These are phyloP conservation scores for Cybosia mesomella DNA, from an alignment of 2,888 invertebrate genomes.

Conservation along the genomic window DNA sequence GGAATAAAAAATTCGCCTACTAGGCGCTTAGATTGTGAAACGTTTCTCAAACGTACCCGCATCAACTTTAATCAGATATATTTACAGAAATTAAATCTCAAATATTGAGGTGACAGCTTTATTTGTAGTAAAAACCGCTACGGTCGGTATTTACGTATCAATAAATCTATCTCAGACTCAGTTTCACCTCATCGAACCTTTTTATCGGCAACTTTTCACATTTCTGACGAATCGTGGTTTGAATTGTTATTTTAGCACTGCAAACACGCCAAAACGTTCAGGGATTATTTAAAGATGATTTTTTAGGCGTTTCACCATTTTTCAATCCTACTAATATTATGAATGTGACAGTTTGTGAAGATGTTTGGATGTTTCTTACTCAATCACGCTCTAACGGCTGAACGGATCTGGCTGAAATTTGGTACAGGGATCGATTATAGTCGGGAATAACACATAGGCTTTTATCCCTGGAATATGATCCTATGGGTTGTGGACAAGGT, in stretches of 20 bases:
- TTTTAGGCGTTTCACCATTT: background rate
- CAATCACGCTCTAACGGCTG: too few relatives aligned
- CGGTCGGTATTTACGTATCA: constrained; percentile 14
- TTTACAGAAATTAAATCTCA: constrained; percentile 34
- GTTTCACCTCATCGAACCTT: constrained; percentile 13
- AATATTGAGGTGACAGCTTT: constrained; percentile 25
- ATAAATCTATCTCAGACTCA: constrained; percentile 23
- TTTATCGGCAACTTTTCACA: constrained; percentile 14
- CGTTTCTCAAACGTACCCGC: background rate
- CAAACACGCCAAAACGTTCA: constrained; percentile 3
- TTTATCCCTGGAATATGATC: too few relatives aligned
- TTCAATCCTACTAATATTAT: too few relatives aligned
- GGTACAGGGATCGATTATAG: too few relatives aligned
- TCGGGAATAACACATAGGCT: too few relatives aligned
- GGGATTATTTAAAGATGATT: background rate
- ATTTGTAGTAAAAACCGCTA: constrained; percentile 6
- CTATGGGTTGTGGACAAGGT: too few relatives aligned
- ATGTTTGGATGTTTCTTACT: too few relatives aligned
- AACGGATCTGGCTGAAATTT: too few relatives aligned
- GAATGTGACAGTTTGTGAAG: too few relatives aligned
- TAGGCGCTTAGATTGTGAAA: background rate
- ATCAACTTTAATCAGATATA: constrained; percentile 16
- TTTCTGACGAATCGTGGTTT: constrained; percentile 5
- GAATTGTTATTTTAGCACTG: constrained; percentile 5
- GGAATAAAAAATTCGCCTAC: background rate